phyloP scores from a whole-genome alignment of 2,797 vertebrate species.

The Propithecus deckenii region DNA sequence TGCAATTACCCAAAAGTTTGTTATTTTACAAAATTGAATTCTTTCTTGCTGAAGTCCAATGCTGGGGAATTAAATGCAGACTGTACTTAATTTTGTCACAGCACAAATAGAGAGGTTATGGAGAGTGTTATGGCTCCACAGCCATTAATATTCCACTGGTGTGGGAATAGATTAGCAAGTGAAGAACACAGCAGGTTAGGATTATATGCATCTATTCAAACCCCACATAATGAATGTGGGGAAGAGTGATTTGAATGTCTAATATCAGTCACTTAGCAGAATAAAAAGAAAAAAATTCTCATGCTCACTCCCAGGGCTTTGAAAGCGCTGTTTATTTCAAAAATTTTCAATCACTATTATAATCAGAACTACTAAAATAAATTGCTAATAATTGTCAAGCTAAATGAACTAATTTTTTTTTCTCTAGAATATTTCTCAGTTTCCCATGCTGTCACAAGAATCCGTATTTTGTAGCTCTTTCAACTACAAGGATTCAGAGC shows the following conservation, averaged over 20 bases:
- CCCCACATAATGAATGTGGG: constrained; percentile 51
- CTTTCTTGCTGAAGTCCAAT: constrained; percentile 60
- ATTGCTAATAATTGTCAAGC: constrained; percentile 53
- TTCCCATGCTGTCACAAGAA: background rate
- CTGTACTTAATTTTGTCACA: constrained; percentile 33
- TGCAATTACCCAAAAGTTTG: constrained; percentile 71
- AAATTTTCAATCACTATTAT: constrained; percentile 22
- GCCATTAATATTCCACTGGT: constrained; percentile 57
- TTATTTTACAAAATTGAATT: constrained; percentile 68
- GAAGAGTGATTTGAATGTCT: constrained; percentile 61
- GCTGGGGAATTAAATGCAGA: constrained; percentile 62
- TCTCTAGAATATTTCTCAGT: background rate
- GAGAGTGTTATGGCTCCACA: background rate
- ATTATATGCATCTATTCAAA: constrained; percentile 49
- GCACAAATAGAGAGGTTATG: constrained; percentile 43
- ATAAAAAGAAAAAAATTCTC: background rate
- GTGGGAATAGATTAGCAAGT: constrained; percentile 38
- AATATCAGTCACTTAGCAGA: constrained; percentile 52
- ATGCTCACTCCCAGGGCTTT: background rate
- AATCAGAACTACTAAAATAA: constrained; percentile 50
- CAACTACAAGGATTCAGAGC: background rate
- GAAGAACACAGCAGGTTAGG: constrained; percentile 52
- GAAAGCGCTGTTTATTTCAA: constrained; percentile 63
- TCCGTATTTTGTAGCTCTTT: background rate
- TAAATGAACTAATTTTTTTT: constrained; percentile 3